Percentiles rank a stretch among this genome's conserved stretches.
Conservation (phyloP, 2,797 vertebrate genomes). For the Scolopax rusticola region DNA sequence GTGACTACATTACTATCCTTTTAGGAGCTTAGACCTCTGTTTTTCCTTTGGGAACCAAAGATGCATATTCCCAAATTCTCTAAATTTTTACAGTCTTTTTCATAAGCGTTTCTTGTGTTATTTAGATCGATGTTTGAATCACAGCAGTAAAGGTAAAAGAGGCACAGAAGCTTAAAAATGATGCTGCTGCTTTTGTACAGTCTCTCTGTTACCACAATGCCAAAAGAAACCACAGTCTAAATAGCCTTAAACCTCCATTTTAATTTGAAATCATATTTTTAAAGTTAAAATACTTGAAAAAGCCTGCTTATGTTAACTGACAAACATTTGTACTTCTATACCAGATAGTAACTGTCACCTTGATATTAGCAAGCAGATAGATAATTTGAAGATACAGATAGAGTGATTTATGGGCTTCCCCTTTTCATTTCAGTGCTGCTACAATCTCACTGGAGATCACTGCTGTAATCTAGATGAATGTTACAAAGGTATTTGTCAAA, state of each 20-base stretch:
- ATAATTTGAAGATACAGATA: conserved; percentile 1
- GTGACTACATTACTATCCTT: neutral
- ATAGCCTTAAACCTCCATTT: neutral
- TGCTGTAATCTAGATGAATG: conserved; percentile 37
- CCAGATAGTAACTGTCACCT: conserved; percentile 1
- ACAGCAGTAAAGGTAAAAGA: neutral
- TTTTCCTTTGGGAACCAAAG: neutral
- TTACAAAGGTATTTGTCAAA: conserved; percentile 43
- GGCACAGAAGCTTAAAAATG: neutral
- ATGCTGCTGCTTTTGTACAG: neutral
- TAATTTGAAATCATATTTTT: neutral
- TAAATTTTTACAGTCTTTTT: neutral
- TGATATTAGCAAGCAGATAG: conserved; percentile 22
- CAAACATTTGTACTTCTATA: neutral
- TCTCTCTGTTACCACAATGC: neutral
- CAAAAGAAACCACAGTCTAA: neutral
- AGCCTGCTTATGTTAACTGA: neutral
- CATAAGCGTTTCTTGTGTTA: neutral
- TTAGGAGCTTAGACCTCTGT: neutral
- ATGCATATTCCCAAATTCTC: neutral
- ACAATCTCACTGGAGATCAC: conserved; percentile 42
- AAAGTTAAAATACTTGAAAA: neutral
- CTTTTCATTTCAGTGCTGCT: conserved; percentile 63
- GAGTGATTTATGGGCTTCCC: conserved; percentile 59
- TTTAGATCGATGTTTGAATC: neutral